Evolutionary conservation across 2,797 vertebrate genomes (phyloP).

Genomic region (Tympanoctomys barrerae): DNA sequence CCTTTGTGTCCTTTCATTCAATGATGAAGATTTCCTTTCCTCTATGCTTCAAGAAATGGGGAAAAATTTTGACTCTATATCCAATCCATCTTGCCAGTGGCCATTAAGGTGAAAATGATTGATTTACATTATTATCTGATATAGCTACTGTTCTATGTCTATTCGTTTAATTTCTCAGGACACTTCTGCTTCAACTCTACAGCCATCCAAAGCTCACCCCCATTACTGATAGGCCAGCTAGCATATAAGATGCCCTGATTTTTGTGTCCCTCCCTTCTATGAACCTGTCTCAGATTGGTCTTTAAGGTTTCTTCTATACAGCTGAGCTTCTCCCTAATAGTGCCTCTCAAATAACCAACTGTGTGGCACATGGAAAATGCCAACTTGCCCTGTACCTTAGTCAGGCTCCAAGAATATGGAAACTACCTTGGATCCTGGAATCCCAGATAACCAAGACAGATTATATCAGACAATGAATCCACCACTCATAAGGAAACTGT

Average conservation of each 20-base stretch:
- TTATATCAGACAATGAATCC: fast-evolving
- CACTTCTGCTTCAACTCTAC: not conserved
- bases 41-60: not conserved
- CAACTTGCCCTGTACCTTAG: not conserved
- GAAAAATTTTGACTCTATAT: not conserved
- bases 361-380: not conserved
- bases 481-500: not conserved
- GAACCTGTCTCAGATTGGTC: not conserved
- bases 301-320: not conserved
- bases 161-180: not conserved
- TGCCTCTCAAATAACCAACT: not conserved
- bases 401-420: not conserved
- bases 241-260: not conserved
- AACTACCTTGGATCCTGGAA: not conserved
- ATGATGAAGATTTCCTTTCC: not conserved
- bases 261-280: not conserved
- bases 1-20: not conserved
- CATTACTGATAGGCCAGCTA: too few relatives aligned
- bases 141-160: not conserved
- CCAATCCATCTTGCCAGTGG: not conserved
- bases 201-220: not conserved
- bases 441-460: not conserved
- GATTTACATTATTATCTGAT: not conserved
- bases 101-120: not conserved
- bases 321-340: not conserved